Base-by-base conservation (phyloP, 2,797 vertebrate genomes). In the Pipistrellus kuhlii region DNA sequence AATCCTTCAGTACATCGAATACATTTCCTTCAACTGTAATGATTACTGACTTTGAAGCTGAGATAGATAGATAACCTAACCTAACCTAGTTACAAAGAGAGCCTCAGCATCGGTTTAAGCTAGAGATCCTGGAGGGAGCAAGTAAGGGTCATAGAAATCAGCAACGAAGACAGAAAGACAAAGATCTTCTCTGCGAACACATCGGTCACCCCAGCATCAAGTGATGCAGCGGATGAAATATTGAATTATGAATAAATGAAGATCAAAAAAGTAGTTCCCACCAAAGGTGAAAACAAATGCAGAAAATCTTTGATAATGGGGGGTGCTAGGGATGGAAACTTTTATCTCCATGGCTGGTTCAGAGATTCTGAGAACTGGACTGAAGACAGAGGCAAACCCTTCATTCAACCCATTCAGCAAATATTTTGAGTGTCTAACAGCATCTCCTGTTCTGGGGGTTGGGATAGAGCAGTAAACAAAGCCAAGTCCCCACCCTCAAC, bases 201-300 rank as follows among this genome's bases (percentile, higher is more conserved):
- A 44, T 77, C 25, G 12, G 21, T 53, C 77, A 88, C n/a, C 62
- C 78, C n/a, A n/a, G 27, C 13, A 48, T 18, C 23, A 8, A 44
- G 5, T 0, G 6, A 48, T 12, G 23, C 11, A 73, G 66, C 0
- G 88, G 92, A 92, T 41, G 71, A 86, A 94, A 53, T 90, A 90
- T 46, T 46, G n/a, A 17, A 57, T 25, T 59, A 84, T n/a, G 68
- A 93, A 72, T 68, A 95, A 91, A 94, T 30, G 20, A 87, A 90
- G 32, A 64, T 55, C 48, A 81, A 93, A 95, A 35, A 32, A 93
- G 5, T 27, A 71, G 9, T 75, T 90, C 13, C 66, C 46, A 55
- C 71, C 23, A 85, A 95, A 84, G 35, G 78, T 15, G 48, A 48
- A 46, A 88, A 73, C 17, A 53, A 92, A 90, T 68, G 48, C 5